phyloP scores from a whole-genome alignment of 2,888 invertebrate species.

The Colostygia pectinataria region DNA sequence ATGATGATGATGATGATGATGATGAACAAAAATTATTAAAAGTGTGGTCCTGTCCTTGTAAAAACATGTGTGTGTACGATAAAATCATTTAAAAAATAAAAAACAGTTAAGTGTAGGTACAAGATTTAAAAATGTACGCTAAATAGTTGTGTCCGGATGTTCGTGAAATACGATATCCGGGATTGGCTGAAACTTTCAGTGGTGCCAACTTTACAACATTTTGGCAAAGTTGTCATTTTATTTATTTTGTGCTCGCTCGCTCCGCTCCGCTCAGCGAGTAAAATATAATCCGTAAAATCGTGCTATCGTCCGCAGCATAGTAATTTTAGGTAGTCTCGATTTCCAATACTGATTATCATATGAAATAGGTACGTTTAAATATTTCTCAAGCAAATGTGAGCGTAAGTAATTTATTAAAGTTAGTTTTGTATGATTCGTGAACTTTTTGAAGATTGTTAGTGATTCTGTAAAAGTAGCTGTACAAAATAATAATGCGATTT shows the following conservation, averaged over 20 bases:
- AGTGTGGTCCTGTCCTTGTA: too few species aligned
- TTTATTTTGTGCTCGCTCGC: too few species aligned
- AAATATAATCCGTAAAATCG: too few species aligned
- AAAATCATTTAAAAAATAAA: too few species aligned
- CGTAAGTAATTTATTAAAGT: constrained; percentile 56
- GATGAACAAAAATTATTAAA: too few species aligned
- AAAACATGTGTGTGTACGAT: too few species aligned
- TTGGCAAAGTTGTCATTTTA: constrained; percentile 73
- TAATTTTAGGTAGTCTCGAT: too few species aligned
- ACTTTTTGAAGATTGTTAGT: constrained; percentile 79
- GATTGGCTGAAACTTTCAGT: constrained; percentile 63
- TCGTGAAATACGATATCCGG: constrained; percentile 44
- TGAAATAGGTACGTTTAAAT: constrained; percentile 49
- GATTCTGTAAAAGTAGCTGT: constrained; percentile 78
- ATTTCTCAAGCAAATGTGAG: constrained; percentile 48
- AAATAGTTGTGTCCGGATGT: too few species aligned
- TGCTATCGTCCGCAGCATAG: too few species aligned
- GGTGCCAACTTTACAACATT: constrained; percentile 66
- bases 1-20: too few species aligned
- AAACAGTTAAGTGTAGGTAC: too few species aligned
- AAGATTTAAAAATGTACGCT: too few species aligned
- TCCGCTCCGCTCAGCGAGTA: constrained; percentile 74
- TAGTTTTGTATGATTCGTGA: constrained; percentile 63
- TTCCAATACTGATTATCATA: constrained; percentile 58
- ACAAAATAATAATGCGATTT: constrained; percentile 75